Percentiles rank a stretch among this genome's conserved stretches.
phyloP scores from a whole-genome alignment of 2,113 vertebrate species.

The Psittacus erithacus region DNA sequence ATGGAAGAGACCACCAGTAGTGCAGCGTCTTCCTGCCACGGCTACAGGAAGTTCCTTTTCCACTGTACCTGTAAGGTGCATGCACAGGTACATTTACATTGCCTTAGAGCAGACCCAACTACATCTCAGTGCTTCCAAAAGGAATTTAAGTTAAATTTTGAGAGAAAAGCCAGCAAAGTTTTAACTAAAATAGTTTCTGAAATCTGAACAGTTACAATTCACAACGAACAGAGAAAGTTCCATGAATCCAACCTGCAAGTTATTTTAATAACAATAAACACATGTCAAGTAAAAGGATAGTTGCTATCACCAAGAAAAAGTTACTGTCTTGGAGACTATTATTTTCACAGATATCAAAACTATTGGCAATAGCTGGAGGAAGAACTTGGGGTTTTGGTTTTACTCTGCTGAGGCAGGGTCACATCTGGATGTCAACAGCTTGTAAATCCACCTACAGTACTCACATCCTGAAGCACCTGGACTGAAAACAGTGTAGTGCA shows the following conservation, averaged over 20 bases:
- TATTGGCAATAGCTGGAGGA: neutral
- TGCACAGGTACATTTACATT: fast-evolving
- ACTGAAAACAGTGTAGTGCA: neutral
- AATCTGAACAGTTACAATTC: neutral
- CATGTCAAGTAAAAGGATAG: neutral
- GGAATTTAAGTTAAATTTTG: neutral
- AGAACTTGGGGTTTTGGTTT: neutral
- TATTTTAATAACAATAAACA: neutral
- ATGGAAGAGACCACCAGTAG: neutral
- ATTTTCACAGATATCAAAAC: neutral
- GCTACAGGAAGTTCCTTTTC: neutral
- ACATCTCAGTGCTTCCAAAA: neutral
- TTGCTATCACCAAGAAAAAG: neutral
- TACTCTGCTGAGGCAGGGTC: neutral
- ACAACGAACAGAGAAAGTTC: neutral
- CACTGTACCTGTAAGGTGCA: neutral
- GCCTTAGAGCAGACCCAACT: neutral
- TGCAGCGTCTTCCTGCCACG: neutral
- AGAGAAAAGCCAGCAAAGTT: neutral
- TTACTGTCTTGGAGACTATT: neutral
- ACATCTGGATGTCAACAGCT: neutral
- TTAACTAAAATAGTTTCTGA: neutral
- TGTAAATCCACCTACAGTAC: neutral
- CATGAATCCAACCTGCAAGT: neutral
- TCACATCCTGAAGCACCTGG: neutral